phyloP scores from a whole-genome alignment of 2,888 invertebrate genomes.

The Dexiosoma caninum region DNA sequence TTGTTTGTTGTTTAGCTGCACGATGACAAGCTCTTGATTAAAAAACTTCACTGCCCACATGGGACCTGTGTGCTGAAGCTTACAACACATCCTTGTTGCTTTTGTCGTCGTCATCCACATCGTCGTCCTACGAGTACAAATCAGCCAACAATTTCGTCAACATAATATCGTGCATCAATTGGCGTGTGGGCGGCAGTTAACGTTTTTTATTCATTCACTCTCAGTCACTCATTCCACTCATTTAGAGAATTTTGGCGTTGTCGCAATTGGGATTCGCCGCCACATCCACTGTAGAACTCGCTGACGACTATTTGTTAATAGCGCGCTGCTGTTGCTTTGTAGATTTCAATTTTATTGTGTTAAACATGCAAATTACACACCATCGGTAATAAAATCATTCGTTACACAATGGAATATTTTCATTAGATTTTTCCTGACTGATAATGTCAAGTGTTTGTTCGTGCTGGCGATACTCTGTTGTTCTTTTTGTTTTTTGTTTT shows the following conservation, averaged over 20 bases:
- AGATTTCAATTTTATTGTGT: constrained; percentile 66
- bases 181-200: constrained; percentile 59
- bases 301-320: neutral
- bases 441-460: constrained; percentile 60
- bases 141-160: constrained; percentile 41
- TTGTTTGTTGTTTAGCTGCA: constrained; percentile 46
- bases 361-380: constrained; percentile 75
- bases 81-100: constrained; percentile 46
- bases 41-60: constrained; percentile 77
- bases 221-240: constrained; percentile 18
- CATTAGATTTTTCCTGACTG: constrained; percentile 54
- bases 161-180: constrained; percentile 64
- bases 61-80: constrained; percentile 68
- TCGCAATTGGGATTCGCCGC: constrained; percentile 60
- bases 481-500: neutral
- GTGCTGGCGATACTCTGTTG: neutral
- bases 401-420: constrained; percentile 53
- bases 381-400: constrained; percentile 70
- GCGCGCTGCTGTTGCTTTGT: constrained; percentile 15
- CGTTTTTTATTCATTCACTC: constrained; percentile 36
- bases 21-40: constrained; percentile 77
- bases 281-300: neutral
- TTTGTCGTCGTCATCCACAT: neutral
- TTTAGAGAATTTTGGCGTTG: constrained; percentile 64
- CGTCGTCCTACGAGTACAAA: constrained; percentile 34